Evolutionary conservation across 2,888 invertebrate species (phyloP), one percentile per base, ranked within the genome.

Genomic region (Sepioteuthis lessoniana): DNA sequence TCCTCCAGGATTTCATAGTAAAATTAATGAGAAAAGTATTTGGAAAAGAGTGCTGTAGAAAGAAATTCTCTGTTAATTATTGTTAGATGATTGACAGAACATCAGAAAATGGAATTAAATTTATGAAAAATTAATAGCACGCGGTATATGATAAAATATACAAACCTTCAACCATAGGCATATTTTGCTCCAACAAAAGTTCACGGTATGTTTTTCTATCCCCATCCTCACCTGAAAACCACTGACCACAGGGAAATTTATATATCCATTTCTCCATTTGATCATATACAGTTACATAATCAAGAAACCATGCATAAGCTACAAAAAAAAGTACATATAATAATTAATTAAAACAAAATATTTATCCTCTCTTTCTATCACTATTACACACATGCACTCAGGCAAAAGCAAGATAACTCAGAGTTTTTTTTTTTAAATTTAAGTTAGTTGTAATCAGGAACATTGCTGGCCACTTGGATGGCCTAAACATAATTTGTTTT

Each of bases 291-390:
- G 96, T 96, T 38, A 97, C 97, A 47, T 95, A 95, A 38, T 97
- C 97, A 94, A 97, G 94, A 94, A 94, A 97, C 97, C 97, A 97
- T 16, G 96, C 97, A 95, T 95, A 96, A 90, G 95, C 97, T 97
- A 94, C 31, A 94, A 93, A 94, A 94, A 19, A 38, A 93, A 93
- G 28, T 46, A 46, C 19, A 7, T 90, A 35, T 25, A 50, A 94
- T 46, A n/a, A 46, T 42, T 35, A n/a, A 90, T 47, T 90, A 31
- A 90, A 28, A 21, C 35, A 93, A 38, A 38, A 25, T n/a, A 10
- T 35, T 28, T 37, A 1, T 1, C 47, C 21, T 93, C 13, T 42
- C 42, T 42, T 7, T 42, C n/a, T n/a, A n/a, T n/a, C n/a, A n/a
- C n/a, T 93, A 55, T 35, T 47, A 46, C 35, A n/a, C 13, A 93